These are phyloP conservation scores for Eupithecia abbreviata DNA, from an alignment of 2,888 invertebrate species.

Conservation along the genomic window DNA sequence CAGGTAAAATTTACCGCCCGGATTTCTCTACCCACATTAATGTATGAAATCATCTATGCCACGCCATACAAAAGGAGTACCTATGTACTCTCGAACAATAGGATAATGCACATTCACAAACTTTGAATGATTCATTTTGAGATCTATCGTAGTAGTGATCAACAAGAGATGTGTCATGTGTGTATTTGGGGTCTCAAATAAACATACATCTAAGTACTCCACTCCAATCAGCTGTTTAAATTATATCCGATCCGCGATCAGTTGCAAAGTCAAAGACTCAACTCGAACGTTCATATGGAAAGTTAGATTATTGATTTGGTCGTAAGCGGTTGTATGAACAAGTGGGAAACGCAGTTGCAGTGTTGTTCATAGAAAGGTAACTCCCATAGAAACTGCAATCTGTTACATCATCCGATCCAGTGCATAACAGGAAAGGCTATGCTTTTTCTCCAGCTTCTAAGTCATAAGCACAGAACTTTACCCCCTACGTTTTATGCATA, in stretches of 20 bases:
- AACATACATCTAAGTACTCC: too few species aligned
- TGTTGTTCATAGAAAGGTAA: slow-evolving; percentile 9
- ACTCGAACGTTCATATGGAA: slow-evolving; percentile 11
- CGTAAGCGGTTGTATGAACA: slow-evolving; percentile 47
- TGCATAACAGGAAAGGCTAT: not conserved
- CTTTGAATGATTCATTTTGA: slow-evolving; percentile 28
- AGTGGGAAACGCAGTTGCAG: slow-evolving; percentile 1
- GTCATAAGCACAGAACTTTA: not conserved
- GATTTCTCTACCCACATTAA: slow-evolving; percentile 11
- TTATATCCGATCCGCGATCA: not conserved
- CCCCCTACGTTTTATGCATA: not conserved
- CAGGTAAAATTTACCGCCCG: not conserved
- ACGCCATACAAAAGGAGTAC: slow-evolving; percentile 20
- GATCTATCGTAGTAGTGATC: slow-evolving; percentile 14
- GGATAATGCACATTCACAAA: slow-evolving; percentile 28
- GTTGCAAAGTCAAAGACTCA: slow-evolving; percentile 9
- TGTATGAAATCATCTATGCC: slow-evolving; percentile 10
- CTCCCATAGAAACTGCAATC: not conserved
- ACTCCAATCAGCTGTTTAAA: not conserved
- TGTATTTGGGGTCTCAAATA: too few species aligned
- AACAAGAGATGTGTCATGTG: too few species aligned
- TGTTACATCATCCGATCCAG: not conserved
- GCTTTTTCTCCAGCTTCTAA: not conserved
- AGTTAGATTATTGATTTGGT: slow-evolving; percentile 50
- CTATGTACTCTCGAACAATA: slow-evolving; percentile 22